Evolutionary conservation across 2,888 invertebrate species (phyloP).

Genomic region (Caenorhabditis imperialis): DNA sequence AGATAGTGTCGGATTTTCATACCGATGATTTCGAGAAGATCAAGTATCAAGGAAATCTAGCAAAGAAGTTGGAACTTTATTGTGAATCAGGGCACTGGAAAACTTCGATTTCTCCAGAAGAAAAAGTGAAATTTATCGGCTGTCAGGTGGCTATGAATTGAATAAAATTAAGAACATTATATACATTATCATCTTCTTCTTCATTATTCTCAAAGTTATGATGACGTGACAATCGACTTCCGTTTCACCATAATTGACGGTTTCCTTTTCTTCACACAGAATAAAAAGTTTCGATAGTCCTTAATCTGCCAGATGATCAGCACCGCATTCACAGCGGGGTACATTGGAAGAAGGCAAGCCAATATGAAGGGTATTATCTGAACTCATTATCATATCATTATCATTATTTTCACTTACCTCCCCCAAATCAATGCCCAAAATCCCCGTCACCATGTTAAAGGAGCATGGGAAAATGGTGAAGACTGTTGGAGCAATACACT

Average conservation of each 20-base stretch:
- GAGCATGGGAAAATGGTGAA: constrained; percentile 31
- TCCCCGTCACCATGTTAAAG: constrained; percentile 26
- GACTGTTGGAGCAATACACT: constrained; percentile 21
- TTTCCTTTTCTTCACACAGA: constrained; percentile 1
- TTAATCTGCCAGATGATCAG: constrained; percentile 30
- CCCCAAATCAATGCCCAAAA: constrained; percentile 26
- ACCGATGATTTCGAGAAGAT: too few relatives aligned
- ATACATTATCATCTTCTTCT: too few relatives aligned
- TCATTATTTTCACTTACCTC: constrained; percentile 11
- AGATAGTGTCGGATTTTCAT: too few relatives aligned
- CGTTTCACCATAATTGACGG: neutral
- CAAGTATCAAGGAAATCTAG: too few relatives aligned
- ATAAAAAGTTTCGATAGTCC: constrained; percentile 22
- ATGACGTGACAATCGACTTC: constrained; percentile 3
- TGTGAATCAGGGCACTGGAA: too few relatives aligned
- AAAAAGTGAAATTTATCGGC: too few relatives aligned
- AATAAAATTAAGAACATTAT: too few relatives aligned
- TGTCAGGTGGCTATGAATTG: too few relatives aligned
- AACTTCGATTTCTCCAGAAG: too few relatives aligned
- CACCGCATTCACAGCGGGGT: constrained; percentile 24
- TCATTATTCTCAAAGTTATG: too few relatives aligned
- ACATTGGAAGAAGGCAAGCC: constrained; percentile 27
- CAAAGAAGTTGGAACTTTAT: too few relatives aligned
- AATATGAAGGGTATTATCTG: constrained; percentile 22
- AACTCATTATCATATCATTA: neutral